phyloP scores from a whole-genome alignment of 2,113 vertebrate species.

The Elaphurus davidianus region DNA sequence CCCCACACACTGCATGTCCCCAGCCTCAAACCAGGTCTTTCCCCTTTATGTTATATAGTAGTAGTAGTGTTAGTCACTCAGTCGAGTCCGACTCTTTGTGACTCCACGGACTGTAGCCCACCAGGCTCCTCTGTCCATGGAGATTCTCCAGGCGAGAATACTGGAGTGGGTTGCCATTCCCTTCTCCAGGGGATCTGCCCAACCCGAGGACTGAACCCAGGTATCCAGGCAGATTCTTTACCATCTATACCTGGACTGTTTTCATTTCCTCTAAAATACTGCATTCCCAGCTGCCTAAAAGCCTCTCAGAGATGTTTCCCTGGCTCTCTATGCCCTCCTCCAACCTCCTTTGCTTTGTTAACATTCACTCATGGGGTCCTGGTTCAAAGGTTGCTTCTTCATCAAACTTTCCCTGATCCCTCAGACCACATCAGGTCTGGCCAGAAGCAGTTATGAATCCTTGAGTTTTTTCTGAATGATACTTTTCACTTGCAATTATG shows the following conservation, averaged over 20 bases:
- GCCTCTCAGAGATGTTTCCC: background rate
- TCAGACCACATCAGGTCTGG: background rate
- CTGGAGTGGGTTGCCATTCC: background rate
- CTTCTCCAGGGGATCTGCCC: background rate
- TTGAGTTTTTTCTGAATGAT: background rate
- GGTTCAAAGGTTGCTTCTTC: background rate
- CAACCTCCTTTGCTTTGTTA: background rate
- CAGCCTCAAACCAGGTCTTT: background rate
- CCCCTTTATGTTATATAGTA: background rate
- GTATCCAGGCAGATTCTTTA: background rate
- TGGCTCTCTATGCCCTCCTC: background rate
- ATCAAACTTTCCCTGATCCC: background rate
- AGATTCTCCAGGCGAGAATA: background rate
- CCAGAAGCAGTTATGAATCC: background rate
- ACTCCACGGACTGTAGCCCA: accelerated
- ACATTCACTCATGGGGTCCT: background rate
- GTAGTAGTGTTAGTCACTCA: background rate
- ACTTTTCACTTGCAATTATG: background rate
- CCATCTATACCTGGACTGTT: background rate
- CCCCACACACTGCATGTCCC: background rate
- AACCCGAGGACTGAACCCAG: background rate
- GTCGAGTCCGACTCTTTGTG: background rate
- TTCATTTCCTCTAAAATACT: background rate
- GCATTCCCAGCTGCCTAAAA: background rate
- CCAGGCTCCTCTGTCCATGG: background rate